A percentile compares a stretch with the other conserved stretches of the same genome.
phyloP scores from a whole-genome alignment of 2,888 invertebrate species.

The Pristionchus fissidentatus region DNA sequence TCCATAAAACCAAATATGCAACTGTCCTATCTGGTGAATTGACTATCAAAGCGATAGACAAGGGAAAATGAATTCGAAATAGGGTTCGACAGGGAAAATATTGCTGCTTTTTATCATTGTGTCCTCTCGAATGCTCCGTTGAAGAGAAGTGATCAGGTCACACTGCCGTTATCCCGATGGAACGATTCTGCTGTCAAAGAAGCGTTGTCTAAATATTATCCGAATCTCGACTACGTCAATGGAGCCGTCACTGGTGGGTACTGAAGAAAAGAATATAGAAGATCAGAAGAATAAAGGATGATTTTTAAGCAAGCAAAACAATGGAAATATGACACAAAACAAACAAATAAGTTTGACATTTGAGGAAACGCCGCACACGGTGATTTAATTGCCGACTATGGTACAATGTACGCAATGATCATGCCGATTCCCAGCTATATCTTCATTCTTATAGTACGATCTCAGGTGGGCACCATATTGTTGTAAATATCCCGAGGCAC shows the following conservation, averaged over 20 bases:
- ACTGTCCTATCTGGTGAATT: no score
- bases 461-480: background rate
- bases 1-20: no score
- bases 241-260: background rate
- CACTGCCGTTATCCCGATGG: background rate
- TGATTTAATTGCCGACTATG: background rate
- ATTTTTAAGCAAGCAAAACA: background rate
- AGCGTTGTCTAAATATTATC: background rate
- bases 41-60: no score
- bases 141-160: background rate
- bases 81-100: no score
- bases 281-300: background rate
- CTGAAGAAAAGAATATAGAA: background rate
- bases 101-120: no score
- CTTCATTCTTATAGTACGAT: background rate
- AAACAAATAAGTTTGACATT: background rate
- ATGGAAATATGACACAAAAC: background rate
- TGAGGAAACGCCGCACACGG: background rate
- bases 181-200: background rate
- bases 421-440: slow-evolving; percentile 8
- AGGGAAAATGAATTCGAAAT: no score
- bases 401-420: background rate
- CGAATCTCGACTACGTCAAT: background rate
- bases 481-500: no score
- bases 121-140: no score